Conservation (phyloP, 2,888 invertebrate species). For the Dynastes hyllus region DNA sequence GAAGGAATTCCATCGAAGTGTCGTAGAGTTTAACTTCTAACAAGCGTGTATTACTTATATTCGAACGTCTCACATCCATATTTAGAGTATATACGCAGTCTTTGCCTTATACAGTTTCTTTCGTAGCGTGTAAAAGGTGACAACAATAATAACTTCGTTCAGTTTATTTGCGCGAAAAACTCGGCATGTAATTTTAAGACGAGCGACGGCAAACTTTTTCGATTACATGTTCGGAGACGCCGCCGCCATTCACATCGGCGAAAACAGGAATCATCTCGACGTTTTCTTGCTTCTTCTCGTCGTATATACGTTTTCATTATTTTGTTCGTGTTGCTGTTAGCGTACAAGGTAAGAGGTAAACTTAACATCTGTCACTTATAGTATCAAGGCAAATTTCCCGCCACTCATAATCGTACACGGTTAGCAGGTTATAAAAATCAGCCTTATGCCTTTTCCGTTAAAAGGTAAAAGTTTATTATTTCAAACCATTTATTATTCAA, state of each 20-base stretch:
- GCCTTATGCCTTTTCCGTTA: too few species aligned
- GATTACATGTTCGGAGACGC: constrained; percentile 30
- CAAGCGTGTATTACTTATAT: constrained; percentile 9
- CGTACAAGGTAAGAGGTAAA: neutral
- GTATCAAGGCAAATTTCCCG: too few species aligned
- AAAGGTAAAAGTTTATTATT: too few species aligned
- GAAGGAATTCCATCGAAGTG: neutral
- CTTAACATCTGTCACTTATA: constrained; percentile 4
- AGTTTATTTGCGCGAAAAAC: constrained; percentile 43
- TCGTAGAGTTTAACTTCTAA: constrained; percentile 3
- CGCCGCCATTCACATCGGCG: constrained; percentile 11
- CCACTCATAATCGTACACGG: too few species aligned
- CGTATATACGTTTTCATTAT: constrained; percentile 22
- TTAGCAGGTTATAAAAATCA: too few species aligned
- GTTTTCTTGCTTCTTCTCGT: neutral
- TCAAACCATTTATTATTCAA: too few species aligned
- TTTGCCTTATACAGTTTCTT: constrained; percentile 26
- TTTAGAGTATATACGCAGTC: constrained; percentile 8
- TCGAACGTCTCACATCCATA: neutral
- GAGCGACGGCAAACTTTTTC: constrained; percentile 36
- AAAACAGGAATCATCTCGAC: constrained; percentile 28
- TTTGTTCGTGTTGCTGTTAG: neutral
- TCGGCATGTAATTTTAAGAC: constrained; percentile 21
- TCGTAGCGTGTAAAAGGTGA: constrained; percentile 3
- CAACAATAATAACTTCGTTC: constrained; percentile 37